These are phyloP conservation scores for Dione juno DNA, from an alignment of 2,888 invertebrate genomes.

Conservation along the genomic window DNA sequence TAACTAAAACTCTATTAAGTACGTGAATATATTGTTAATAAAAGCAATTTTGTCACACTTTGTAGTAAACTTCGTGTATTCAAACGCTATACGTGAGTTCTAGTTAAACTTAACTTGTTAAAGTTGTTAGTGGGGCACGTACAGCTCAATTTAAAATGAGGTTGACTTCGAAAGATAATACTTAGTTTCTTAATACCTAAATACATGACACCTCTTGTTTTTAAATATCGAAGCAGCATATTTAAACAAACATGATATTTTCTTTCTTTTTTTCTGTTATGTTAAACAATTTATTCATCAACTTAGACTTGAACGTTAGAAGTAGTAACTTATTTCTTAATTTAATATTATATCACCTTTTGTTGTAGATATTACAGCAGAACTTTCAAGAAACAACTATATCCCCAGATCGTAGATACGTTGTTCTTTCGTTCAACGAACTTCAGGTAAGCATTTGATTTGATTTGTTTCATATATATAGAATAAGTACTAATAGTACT, in stretches of 20 bases:
- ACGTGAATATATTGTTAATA: slow-evolving; percentile 9
- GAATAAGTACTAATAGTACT: too few species aligned
- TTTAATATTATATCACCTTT: slow-evolving; percentile 7
- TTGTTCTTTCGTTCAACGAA: slow-evolving; percentile 64
- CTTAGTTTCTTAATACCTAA: neutral
- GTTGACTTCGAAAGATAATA: slow-evolving; percentile 9
- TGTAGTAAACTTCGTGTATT: slow-evolving; percentile 30
- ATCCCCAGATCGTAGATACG: slow-evolving; percentile 61
- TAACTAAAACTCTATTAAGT: slow-evolving; percentile 6
- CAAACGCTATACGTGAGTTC: slow-evolving; percentile 26
- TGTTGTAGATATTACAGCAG: slow-evolving; percentile 66
- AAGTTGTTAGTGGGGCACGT: slow-evolving; percentile 25
- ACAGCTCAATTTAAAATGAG: slow-evolving; percentile 17
- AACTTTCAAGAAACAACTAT: slow-evolving; percentile 63
- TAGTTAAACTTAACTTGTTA: slow-evolving; percentile 37
- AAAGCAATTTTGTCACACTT: slow-evolving; percentile 31
- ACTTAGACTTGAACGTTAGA: too few species aligned
- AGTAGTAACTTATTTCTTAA: neutral
- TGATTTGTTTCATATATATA: neutral
- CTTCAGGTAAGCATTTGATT: slow-evolving; percentile 58
- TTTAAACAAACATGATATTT: neutral
- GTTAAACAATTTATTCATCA: neutral
- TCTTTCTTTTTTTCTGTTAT: neutral
- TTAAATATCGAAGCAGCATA: neutral
- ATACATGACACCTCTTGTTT: too few species aligned